phyloP scores from a whole-genome alignment of 1,140 invertebrate genomes.

The Dendroctonus valens region DNA sequence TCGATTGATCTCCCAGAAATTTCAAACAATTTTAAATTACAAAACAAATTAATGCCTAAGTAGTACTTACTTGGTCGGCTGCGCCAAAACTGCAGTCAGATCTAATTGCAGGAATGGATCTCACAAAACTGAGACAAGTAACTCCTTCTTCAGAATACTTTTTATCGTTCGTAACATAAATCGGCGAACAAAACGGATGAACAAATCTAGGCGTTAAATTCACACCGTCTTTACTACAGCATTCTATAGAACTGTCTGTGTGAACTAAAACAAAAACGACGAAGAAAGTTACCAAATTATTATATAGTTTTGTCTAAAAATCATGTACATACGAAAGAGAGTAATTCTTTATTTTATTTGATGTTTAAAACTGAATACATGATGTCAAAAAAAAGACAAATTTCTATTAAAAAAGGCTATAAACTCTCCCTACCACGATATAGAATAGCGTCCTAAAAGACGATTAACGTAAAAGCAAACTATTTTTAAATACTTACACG shows the following conservation, averaged over 20 bases:
- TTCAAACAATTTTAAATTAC: too few species aligned
- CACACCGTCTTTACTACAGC: constrained; percentile 62
- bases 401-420: not conserved
- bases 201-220: constrained; percentile 63
- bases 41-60: too few species aligned
- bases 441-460: not conserved
- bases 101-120: constrained; percentile 72
- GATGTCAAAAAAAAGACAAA: too few species aligned
- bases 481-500: too few species aligned
- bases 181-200: constrained; percentile 80
- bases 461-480: too few species aligned
- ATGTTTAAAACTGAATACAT: too few species aligned
- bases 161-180: constrained; percentile 69
- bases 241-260: constrained; percentile 63
- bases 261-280: constrained; percentile 54
- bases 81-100: constrained; percentile 78
- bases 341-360: too few species aligned
- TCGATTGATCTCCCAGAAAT: too few species aligned
- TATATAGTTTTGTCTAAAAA: too few species aligned
- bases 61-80: constrained; percentile 67
- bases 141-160: constrained; percentile 59
- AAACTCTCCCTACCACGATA: not conserved
- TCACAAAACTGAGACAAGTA: constrained; percentile 77
- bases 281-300: not conserved
- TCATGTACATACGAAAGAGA: too few species aligned